Evolutionary conservation across 2,888 invertebrate species (phyloP).

Genomic region (Aproaerema taeniolella): DNA sequence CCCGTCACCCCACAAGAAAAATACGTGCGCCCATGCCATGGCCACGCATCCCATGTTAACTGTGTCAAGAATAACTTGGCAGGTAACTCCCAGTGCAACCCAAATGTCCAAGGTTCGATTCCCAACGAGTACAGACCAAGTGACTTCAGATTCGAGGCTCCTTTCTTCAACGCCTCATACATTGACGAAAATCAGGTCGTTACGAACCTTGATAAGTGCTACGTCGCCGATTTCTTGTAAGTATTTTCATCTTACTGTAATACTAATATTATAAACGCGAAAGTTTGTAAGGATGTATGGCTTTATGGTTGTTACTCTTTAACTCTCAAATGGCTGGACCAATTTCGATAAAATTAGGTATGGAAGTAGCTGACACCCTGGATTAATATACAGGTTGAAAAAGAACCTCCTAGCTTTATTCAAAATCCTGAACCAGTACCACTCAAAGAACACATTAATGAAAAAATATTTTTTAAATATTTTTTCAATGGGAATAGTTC

Average conservation of each 20-base stretch:
- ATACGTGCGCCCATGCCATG: slow-evolving; percentile 35
- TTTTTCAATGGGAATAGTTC: neutral
- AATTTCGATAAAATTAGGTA: too few species aligned
- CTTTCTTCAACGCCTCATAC: slow-evolving; percentile 50
- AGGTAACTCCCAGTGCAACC: slow-evolving; percentile 42
- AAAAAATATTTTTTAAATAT: neutral
- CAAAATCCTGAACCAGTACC: too few species aligned
- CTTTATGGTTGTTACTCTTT: neutral
- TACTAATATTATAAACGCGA: too few species aligned
- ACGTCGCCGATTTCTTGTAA: slow-evolving; percentile 53
- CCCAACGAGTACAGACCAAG: slow-evolving; percentile 28
- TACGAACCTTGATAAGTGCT: slow-evolving; percentile 44
- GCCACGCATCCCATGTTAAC: slow-evolving; percentile 23
- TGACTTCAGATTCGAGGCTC: slow-evolving; percentile 36
- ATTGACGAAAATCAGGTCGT: slow-evolving; percentile 39
- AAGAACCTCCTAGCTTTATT: too few species aligned
- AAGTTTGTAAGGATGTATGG: neutral
- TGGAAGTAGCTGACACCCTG: too few species aligned
- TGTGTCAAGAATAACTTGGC: slow-evolving; percentile 45
- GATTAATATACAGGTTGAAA: too few species aligned
- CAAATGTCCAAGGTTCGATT: slow-evolving; percentile 27
- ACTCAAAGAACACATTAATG: too few species aligned
- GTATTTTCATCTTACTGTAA: slow-evolving; percentile 24
- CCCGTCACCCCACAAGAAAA: neutral
- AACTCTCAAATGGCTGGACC: too few species aligned